Conservation (phyloP, 2,113 vertebrate genomes). For the Acinonyx jubatus region DNA sequence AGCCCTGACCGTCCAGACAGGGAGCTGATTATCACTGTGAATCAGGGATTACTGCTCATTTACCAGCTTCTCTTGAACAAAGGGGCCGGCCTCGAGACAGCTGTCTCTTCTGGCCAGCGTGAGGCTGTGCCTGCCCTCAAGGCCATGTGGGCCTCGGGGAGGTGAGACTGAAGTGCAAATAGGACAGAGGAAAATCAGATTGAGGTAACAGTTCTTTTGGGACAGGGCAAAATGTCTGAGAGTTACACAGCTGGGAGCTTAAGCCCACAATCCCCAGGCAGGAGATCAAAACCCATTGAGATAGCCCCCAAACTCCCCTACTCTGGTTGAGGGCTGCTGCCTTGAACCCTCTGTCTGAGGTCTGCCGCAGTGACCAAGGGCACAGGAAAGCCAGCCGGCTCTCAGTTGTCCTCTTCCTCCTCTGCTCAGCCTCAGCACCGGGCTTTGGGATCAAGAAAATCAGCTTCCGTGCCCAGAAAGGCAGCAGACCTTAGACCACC, state of each 20-base stretch:
- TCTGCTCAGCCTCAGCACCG: background rate
- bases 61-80: slow-evolving; percentile 74
- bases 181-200: slow-evolving; percentile 33
- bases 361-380: background rate
- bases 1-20: slow-evolving; percentile 61
- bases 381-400: background rate
- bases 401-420: background rate
- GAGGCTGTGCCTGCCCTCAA: slow-evolving; percentile 20
- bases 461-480: background rate
- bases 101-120: slow-evolving; percentile 62
- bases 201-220: slow-evolving; percentile 29
- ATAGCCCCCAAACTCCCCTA: background rate
- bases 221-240: background rate
- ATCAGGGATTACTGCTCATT: slow-evolving; percentile 75
- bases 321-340: background rate
- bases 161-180: slow-evolving; percentile 77
- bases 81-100: slow-evolving; percentile 61
- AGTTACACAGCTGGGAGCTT: background rate
- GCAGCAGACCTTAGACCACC: background rate
- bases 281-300: background rate
- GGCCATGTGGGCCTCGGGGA: slow-evolving; percentile 68
- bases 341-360: background rate
- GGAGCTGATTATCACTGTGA: slow-evolving; percentile 73
- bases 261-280: background rate
- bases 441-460: background rate